Base-by-base conservation (phyloP, 2,113 vertebrate genomes). In the Rhea pennata region DNA sequence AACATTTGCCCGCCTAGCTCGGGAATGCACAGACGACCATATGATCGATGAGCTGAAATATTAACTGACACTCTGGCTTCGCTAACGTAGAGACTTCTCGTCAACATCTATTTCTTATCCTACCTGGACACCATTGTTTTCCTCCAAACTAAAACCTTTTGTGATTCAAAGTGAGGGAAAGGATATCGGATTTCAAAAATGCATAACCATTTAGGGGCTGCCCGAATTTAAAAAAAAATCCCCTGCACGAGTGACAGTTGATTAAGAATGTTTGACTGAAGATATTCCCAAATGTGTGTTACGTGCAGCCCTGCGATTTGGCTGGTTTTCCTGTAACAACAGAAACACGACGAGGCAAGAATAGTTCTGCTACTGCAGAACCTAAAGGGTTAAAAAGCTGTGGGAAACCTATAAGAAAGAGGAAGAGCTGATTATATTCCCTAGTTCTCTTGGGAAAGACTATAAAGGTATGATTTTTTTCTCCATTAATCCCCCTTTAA, bases 381-480 rank as follows among this genome's bases (percentile, higher is more conserved):
- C 1, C 12, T 26, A 21, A 95, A 95, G 96, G 84, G 96, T 96
- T 96, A 96, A 96, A 91, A 84, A 56, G 71, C 56, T 71, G 31
- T 26, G 64, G 39, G 59, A 94, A 90, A 91, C 75, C 75, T 94
- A 70, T 73, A 89, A 95, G 95, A 92, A 95, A 88, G 84, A 85
- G 87, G 94, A 96, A 96, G 88, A 92, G 27, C 89, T 92, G 92
- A 96, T 97, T 96, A 88, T 94, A 95, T 75, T 91, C 82, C 84
- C 70, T 12, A 27, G 36, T 6, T 84, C 66, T 89, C 93, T 21
- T 50, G 90, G 94, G 93, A 88, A 95, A 84, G 24, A 65, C 64
- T 36, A 7, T 10, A 33, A 76, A n/a, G 54, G 54, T 10, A 36
- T 42, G 53, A 88, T 72, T 94, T 91, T 90, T 77, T 80, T 91